Conservation (phyloP, 92 coral and sea anemone genomes). For the Umimayanthus chanpuru region DNA sequence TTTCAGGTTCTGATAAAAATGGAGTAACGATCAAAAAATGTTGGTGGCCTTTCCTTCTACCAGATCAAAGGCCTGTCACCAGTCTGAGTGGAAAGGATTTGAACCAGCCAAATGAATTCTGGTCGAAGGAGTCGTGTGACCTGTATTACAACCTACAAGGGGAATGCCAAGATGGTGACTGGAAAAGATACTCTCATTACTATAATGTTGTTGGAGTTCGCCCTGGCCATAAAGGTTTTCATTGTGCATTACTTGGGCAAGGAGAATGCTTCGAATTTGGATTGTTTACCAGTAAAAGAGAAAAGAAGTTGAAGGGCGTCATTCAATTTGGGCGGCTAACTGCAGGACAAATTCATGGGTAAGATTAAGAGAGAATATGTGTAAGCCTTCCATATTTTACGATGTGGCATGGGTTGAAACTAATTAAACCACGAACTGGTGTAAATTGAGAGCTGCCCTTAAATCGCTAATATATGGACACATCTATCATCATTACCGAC, state of each 20-base stretch:
- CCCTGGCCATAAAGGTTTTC: constrained; percentile 55
- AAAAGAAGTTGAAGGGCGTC: constrained; percentile 60
- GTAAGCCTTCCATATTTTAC: not conserved
- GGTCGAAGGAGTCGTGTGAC: constrained; percentile 58
- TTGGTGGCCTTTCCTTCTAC: constrained; percentile 7
- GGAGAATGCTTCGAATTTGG: constrained; percentile 70
- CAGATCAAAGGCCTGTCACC: not conserved
- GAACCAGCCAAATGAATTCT: constrained; percentile 58
- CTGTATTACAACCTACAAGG: constrained; percentile 56
- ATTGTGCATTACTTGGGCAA: constrained; percentile 37
- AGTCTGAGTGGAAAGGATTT: not conserved
- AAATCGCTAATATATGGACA: too few species aligned
- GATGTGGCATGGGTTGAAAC: too few species aligned
- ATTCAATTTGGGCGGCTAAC: constrained; percentile 79
- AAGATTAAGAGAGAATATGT: not conserved
- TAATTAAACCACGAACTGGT: too few species aligned
- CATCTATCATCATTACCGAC: too few species aligned
- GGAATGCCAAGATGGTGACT: constrained; percentile 50
- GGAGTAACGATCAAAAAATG: not conserved
- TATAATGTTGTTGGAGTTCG: not conserved
- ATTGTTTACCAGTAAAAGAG: constrained; percentile 51
- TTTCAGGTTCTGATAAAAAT: too few species aligned
- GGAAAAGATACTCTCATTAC: constrained; percentile 36
- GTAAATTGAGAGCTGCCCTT: too few species aligned
- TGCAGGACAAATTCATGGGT: constrained; percentile 69